A percentile compares a stretch with the other conserved stretches of the same genome.
These are phyloP conservation scores for Tanytarsus gracilentus DNA, from an alignment of 2,888 invertebrate genomes.

Conservation along the genomic window DNA sequence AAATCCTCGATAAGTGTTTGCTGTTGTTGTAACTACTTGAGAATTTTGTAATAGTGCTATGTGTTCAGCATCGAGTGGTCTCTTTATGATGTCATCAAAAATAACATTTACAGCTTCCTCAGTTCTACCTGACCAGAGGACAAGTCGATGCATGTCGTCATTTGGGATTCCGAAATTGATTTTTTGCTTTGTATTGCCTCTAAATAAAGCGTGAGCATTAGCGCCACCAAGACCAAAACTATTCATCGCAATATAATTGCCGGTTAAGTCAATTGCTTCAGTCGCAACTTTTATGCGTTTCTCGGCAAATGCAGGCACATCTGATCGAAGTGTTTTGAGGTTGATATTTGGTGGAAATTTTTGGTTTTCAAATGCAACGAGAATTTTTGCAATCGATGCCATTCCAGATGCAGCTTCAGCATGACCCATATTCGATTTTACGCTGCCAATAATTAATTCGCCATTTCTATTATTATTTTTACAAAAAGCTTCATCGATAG, in stretches of 20 bases:
- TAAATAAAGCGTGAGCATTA: constrained; percentile 44
- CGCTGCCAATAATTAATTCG: not conserved
- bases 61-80: constrained; percentile 49
- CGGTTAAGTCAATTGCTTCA: constrained; percentile 56
- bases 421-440: not conserved
- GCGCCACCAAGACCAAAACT: constrained; percentile 84
- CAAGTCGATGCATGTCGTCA: constrained; percentile 57
- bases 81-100: constrained; percentile 50
- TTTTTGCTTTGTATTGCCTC: not conserved
- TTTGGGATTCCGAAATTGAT: constrained; percentile 47
- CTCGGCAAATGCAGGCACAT: constrained; percentile 48
- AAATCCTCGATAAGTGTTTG: constrained; percentile 48
- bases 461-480: not conserved
- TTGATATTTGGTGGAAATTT: constrained; percentile 57
- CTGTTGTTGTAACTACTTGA: not conserved
- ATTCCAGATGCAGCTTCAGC: no score
- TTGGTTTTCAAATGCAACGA: no score
- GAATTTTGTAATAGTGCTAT: constrained; percentile 45
- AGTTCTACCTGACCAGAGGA: constrained; percentile 63
- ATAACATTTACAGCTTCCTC: constrained; percentile 57
- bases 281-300: constrained; percentile 57
- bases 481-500: not conserved
- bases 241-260: constrained; percentile 66
- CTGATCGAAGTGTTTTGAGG: constrained; percentile 51
- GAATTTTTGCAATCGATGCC: no score